Percentiles rank a stretch among this genome's conserved stretches.
These are phyloP conservation scores for Chitala chitala DNA, from an alignment of 2,113 vertebrate genomes.

Conservation along the genomic window DNA sequence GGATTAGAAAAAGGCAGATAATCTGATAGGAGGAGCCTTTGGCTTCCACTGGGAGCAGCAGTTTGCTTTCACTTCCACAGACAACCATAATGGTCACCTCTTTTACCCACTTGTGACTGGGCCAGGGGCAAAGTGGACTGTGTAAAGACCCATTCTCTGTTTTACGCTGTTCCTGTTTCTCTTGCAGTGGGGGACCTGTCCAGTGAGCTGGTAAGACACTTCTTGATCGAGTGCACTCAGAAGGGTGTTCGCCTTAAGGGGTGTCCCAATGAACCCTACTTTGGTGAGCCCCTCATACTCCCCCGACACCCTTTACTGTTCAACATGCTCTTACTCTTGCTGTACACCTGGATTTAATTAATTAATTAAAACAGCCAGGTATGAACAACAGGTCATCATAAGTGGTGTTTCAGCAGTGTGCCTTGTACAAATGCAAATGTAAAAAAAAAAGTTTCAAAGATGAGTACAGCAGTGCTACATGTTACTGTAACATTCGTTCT, in stretches of 20 bases:
- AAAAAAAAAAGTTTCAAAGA: too few species aligned
- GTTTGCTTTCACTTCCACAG: neutral
- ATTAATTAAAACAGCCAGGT: too few species aligned
- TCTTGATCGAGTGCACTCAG: slow-evolving; percentile 88
- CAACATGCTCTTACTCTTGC: too few species aligned
- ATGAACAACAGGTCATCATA: too few species aligned
- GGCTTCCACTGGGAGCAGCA: neutral
- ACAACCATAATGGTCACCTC: neutral
- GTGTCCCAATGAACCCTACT: slow-evolving; percentile 88
- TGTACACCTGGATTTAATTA: neutral
- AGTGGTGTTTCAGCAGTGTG: too few species aligned
- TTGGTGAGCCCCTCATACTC: slow-evolving; percentile 66
- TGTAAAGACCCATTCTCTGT: neutral
- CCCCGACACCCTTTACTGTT: neutral
- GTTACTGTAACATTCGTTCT: too few species aligned
- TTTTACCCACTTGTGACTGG: neutral
- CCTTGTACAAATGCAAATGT: too few species aligned
- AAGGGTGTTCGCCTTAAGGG: slow-evolving; percentile 93
- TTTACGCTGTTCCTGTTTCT: slow-evolving; percentile 10
- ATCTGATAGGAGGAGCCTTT: neutral
- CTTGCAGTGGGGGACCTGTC: slow-evolving; percentile 74
- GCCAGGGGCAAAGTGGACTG: too few species aligned
- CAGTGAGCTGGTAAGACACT: slow-evolving; percentile 90
- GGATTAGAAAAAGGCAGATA: neutral
- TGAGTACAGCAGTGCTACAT: too few species aligned